A percentile compares a stretch with the other conserved stretches of the same genome.
These are phyloP conservation scores for Orchestes rusci DNA, from an alignment of 2,888 invertebrate genomes.

Conservation along the genomic window DNA sequence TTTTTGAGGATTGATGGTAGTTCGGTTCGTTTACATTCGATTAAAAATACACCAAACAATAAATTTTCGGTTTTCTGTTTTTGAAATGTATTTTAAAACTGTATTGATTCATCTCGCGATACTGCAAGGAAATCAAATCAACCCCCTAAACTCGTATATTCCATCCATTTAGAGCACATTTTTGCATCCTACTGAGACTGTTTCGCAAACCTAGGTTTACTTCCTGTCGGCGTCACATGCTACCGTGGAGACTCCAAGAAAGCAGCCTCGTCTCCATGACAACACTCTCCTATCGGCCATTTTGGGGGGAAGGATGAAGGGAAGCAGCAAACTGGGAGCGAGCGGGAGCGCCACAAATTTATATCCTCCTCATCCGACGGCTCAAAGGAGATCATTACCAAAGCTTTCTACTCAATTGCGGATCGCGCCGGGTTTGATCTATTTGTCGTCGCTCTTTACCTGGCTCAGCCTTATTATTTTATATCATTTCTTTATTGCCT, in stretches of 20 bases:
- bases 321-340: conserved; percentile 41
- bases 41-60: no score
- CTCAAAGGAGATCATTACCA: conserved; percentile 48
- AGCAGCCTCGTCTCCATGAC: conserved; percentile 43
- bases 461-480: conserved; percentile 34
- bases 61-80: no score
- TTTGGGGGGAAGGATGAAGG: conserved; percentile 31
- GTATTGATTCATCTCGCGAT: no score
- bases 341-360: conserved; percentile 47
- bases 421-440: conserved; percentile 47
- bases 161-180: conserved; percentile 17
- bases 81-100: no score
- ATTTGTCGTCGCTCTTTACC: conserved; percentile 43
- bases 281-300: conserved; percentile 41
- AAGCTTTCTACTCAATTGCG: conserved; percentile 49
- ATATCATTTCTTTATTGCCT: conserved; percentile 27
- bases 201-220: conserved; percentile 2
- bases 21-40: no score
- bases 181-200: conserved; percentile 18
- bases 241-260: conserved; percentile 34
- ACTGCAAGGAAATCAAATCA: no score
- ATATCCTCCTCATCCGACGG: conserved; percentile 48
- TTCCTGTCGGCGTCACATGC: conserved; percentile 15
- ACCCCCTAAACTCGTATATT: no score
- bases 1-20: no score